A percentile compares a stretch with the other conserved stretches of the same genome.
Conservation (phyloP, 1,140 invertebrate genomes). For the Oncopeltus fasciatus region DNA sequence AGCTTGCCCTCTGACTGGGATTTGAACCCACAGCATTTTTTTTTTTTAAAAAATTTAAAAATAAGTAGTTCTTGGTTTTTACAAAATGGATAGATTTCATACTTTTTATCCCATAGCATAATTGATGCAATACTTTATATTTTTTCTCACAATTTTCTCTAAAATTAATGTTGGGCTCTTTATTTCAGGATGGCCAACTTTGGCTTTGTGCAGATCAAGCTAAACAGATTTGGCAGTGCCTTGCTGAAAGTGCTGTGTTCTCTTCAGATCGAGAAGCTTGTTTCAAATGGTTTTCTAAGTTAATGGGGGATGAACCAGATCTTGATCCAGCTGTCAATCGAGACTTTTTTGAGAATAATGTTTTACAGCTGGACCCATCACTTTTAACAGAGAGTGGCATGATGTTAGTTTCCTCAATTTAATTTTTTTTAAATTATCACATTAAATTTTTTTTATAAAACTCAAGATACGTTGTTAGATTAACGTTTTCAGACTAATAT, state of each 20-base stretch:
- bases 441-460: conserved; percentile 2
- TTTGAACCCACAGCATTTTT: no score
- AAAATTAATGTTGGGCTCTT: neutral
- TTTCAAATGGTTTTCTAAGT: conserved; percentile 97
- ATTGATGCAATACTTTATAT: no score
- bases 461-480: no score
- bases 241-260: conserved; percentile 86
- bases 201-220: conserved; percentile 94
- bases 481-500: no score
- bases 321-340: conserved; percentile 90
- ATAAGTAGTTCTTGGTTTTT: no score
- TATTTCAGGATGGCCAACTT: conserved; percentile 36
- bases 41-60: no score
- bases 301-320: conserved; percentile 95
- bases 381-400: conserved; percentile 90
- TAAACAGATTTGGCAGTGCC: conserved; percentile 91
- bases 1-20: no score
- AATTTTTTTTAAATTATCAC: neutral
- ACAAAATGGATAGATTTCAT: no score
- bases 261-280: conserved; percentile 85
- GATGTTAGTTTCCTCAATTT: conserved; percentile 41
- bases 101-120: no score
- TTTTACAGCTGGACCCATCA: conserved; percentile 79
- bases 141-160: no score
- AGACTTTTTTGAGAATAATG: conserved; percentile 92